phyloP scores from a whole-genome alignment of 1,140 invertebrate species.

The Drosophila sturtevanti region DNA sequence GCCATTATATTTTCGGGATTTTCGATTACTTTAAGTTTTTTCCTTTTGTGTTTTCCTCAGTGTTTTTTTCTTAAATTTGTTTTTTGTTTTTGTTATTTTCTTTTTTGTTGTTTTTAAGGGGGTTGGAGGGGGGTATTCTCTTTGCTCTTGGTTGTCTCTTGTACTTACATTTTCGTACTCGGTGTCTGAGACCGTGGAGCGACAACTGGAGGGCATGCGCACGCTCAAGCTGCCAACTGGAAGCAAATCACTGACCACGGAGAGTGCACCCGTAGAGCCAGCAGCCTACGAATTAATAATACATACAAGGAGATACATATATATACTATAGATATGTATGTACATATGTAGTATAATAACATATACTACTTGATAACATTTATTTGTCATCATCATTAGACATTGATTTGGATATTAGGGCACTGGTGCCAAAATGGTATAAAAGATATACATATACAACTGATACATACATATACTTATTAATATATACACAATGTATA shows the following conservation, averaged over 20 bases:
- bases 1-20: background rate
- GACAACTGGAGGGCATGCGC: conserved; percentile 86
- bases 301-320: conserved; percentile 44
- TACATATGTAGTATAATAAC: conserved; percentile 9
- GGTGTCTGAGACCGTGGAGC: conserved; percentile 96
- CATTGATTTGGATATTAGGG: background rate
- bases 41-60: no score
- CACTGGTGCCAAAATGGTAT: background rate
- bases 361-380: background rate
- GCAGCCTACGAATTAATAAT: conserved; percentile 84
- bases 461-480: conserved; percentile 12
- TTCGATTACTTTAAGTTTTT: background rate
- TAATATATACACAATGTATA: no score
- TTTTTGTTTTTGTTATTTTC: background rate
- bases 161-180: conserved; percentile 93
- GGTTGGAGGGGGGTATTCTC: background rate
- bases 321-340: conserved; percentile 17
- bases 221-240: conserved; percentile 67
- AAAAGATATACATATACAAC: background rate
- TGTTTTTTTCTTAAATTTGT: no score
- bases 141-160: background rate
- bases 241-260: conserved; percentile 80
- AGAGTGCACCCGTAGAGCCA: conserved; percentile 84
- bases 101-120: no score
- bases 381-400: background rate